phyloP scores from a whole-genome alignment of 2,888 invertebrate species.

The Morinoia aosen region DNA sequence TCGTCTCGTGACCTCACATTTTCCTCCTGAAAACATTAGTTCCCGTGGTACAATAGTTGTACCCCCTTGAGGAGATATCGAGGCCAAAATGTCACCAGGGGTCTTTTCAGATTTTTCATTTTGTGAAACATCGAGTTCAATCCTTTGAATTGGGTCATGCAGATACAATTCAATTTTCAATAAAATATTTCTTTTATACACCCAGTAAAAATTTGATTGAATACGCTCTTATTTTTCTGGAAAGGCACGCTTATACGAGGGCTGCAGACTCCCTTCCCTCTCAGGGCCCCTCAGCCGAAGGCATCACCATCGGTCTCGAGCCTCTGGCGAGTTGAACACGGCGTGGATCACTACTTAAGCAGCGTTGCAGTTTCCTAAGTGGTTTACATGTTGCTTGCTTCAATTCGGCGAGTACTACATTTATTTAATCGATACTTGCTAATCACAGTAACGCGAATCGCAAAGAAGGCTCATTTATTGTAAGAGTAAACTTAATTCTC shows the following conservation, averaged over 20 bases:
- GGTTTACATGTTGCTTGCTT: not conserved
- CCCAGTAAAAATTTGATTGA: not conserved
- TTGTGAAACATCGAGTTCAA: too few relatives aligned
- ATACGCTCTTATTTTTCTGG: not conserved
- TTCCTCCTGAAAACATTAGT: too few relatives aligned
- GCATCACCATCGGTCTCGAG: not conserved
- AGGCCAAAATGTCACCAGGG: too few relatives aligned
- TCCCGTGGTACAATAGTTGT: too few relatives aligned
- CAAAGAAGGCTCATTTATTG: not conserved
- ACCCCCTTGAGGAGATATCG: too few relatives aligned
- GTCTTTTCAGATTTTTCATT: too few relatives aligned
- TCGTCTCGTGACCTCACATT: too few relatives aligned
- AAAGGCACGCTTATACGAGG: not conserved
- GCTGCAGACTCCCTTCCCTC: not conserved
- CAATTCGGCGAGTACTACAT: not conserved
- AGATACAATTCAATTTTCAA: too few relatives aligned
- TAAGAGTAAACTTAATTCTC: not conserved
- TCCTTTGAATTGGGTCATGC: too few relatives aligned
- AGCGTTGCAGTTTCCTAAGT: not conserved
- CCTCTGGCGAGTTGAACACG: not conserved
- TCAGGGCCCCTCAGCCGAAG: not conserved
- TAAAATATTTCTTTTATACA: too few relatives aligned
- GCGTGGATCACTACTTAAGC: not conserved
- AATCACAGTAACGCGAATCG: not conserved
- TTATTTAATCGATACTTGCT: not conserved